Conservation (phyloP, 1,140 invertebrate genomes). For the Drosophila miranda region DNA sequence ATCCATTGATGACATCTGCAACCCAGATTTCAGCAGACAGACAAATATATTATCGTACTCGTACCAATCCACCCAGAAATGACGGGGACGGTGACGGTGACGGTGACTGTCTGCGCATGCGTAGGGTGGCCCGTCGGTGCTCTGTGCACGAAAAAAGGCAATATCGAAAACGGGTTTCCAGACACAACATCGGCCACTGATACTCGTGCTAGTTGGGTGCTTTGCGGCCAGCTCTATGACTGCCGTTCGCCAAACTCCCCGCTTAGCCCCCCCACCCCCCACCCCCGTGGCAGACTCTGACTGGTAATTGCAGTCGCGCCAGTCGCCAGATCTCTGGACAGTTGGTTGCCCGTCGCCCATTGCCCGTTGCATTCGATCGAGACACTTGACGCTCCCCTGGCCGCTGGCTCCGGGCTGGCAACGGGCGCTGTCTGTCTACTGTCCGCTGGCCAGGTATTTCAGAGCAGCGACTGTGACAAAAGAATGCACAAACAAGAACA, state of each 20-base stretch:
- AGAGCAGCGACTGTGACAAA: slow-evolving; percentile 46
- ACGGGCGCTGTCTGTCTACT: no score
- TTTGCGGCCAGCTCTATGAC: slow-evolving; percentile 14
- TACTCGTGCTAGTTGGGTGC: slow-evolving; percentile 41
- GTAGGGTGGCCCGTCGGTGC: slow-evolving; percentile 43
- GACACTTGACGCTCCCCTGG: slow-evolving; percentile 63
- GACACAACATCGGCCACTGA: slow-evolving; percentile 41
- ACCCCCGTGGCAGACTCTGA: slow-evolving; percentile 38
- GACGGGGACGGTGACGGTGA: not conserved
- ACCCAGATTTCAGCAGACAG: slow-evolving; percentile 44
- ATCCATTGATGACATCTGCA: slow-evolving; percentile 35
- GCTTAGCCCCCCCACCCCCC: not conserved
- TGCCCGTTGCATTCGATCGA: slow-evolving; percentile 24
- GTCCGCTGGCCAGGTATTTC: slow-evolving; percentile 55
- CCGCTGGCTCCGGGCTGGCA: slow-evolving; percentile 10
- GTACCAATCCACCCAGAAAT: slow-evolving; percentile 22
- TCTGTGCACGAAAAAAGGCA: slow-evolving; percentile 27
- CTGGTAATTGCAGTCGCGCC: slow-evolving; percentile 46
- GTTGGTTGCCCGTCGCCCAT: slow-evolving; percentile 6
- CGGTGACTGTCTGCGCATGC: slow-evolving; percentile 50
- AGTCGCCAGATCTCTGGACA: slow-evolving; percentile 19
- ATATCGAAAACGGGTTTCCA: slow-evolving; percentile 62
- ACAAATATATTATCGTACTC: slow-evolving; percentile 40
- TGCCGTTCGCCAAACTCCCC: slow-evolving; percentile 28
- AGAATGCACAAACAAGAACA: slow-evolving; percentile 73